Evolutionary conservation across 2,888 invertebrate species (phyloP), one percentile per base, ranked within the genome.

Genomic region (Gandaritis pyraliata): DNA sequence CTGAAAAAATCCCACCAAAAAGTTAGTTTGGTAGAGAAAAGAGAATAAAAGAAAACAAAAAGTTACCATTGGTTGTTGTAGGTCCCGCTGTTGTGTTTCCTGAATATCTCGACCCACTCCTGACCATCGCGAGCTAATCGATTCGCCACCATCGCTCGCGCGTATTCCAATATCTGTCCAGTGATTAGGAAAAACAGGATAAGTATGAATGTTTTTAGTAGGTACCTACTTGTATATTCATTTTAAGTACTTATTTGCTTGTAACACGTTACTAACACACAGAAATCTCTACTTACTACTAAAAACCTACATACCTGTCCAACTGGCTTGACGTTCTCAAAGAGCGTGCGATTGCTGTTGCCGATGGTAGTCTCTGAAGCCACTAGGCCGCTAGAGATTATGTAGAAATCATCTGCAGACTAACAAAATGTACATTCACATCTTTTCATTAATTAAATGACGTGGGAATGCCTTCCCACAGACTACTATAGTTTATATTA

Each of bases 11-110:
- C 23, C 2, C 23, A 23, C 23, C 23, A n/a, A 23, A 23, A 23
- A 23, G 23, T 23, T 1, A 23, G 23, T n/a, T n/a, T 23, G 23
- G 23, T 2, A 23, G 2, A 2, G 2, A 23, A 23, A 23, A 23
- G 4, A 23, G 4, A 23, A 23, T 2, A 23, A 23, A 23, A 23
- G 4, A 23, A 23, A 46, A 29, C 39, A 8, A 45, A 39, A 12
- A 6, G 11, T 57, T 87, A 95, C 95, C 95, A 96, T 78, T 96
- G 95, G 78, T 96, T 96, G 81, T 96, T 96, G 85, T 96, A 95
- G 38, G 95, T 96, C 64, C 96, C 96, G 77, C 95, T 95, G 87
- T 96, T 96, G 82, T 93, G 92, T 36, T 80, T 77, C 10, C 86
- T 72, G 82, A 95, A 95, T 10, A 93, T 79, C 0, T 90, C 75